Base-by-base conservation (phyloP, 2,113 vertebrate species). In the Daubentonia madagascariensis region DNA sequence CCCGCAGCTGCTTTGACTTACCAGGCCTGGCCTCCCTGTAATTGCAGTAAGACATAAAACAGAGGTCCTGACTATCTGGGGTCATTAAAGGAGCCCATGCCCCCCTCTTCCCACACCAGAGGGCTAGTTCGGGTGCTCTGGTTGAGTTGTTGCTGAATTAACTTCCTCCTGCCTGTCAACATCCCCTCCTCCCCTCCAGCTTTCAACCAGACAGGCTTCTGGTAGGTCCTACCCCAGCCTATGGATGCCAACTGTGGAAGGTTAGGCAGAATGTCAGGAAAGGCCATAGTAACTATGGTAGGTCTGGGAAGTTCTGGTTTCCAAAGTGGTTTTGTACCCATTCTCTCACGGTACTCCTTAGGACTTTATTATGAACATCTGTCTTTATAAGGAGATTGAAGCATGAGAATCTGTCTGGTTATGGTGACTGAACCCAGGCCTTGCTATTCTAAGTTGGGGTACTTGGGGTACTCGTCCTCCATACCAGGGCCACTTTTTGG, bases 11-110 rank as follows among this genome's bases (percentile, higher is more conserved):
- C 94, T 97, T 80, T 6, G 5, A 94, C 85, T 96, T 95, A 73
- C 17, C 18, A 0, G 1, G 59, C 57, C 84, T 59, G 84, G 89
- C n/a, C 80, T 96, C 93, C 54, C 32, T 40, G 59, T 96, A 93
- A 96, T 83, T 90, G 63, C 0, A 10, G 84, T 95, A 83, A 96
- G 96, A 98, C 89, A 80, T 92, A 96, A 98, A 95, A 96, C 97
- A 97, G 94, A 97, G 78, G 70, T 86, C 79, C 28, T 72, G 92
- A 68, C 85, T 97, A 72, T 86, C 91, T 91, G 57, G 65, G 76
- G 59, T 97, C 91, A 59, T 98, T 94, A 85, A 97, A 96, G 48
- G 63, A 96, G 4, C 32, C 22, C 78, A 45, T 87, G 20, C 32
- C 17, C 28, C 35, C 43, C n/a, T 92, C 76, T 94, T 72, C 10